Base-by-base conservation (phyloP, 1,140 invertebrate species). In the Ooceraea biroi region DNA sequence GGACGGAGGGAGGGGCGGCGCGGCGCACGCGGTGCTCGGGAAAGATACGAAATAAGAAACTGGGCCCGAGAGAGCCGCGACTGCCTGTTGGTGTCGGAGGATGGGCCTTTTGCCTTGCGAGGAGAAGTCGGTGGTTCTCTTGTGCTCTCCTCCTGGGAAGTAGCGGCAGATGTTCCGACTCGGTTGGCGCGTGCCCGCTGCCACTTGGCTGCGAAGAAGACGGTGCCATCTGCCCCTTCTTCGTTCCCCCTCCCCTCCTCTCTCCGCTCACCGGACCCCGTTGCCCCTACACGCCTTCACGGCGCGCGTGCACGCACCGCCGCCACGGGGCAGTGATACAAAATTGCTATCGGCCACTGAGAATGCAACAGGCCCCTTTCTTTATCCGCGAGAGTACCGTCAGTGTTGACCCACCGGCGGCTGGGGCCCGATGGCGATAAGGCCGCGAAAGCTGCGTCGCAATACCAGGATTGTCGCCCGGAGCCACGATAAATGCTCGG, bases 121-220 rank as follows among this genome's bases (percentile, higher is more conserved):
- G 46, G 76, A 78, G 61, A 68, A 78, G 88, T 90, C 86, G 86
- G 89, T 90, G 89, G 88, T 88, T 90, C 86, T 88, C 84, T 90
- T 86, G 86, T 90, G 88, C 85, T 78, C 61, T 68, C 30, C 50
- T 88, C 87, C 87, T 88, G 88, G 87, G 85, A 88, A 89, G 74
- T 87, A 90, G 88, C 89, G 91, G 92, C 92, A 94, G 92, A 94
- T 93, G 93, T 93, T 93, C 88, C 74, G 87, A 89, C 82, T 88
- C 89, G 91, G 91, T 87, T 88, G 87, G 87, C 92, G 91, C 92
- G 91, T 93, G 92, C 92, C 93, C 91, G 91, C 93, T 93, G 94
- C 93, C 92, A 94, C 93, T 94, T 94, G 93, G 93, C 93, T 92
- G 93, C 92, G 91, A 93, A 90, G 91, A 93, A 91, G 91, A 92